These are phyloP conservation scores for Brachionichthys hirsutus DNA, from an alignment of 2,113 vertebrate species.

Conservation along the genomic window DNA sequence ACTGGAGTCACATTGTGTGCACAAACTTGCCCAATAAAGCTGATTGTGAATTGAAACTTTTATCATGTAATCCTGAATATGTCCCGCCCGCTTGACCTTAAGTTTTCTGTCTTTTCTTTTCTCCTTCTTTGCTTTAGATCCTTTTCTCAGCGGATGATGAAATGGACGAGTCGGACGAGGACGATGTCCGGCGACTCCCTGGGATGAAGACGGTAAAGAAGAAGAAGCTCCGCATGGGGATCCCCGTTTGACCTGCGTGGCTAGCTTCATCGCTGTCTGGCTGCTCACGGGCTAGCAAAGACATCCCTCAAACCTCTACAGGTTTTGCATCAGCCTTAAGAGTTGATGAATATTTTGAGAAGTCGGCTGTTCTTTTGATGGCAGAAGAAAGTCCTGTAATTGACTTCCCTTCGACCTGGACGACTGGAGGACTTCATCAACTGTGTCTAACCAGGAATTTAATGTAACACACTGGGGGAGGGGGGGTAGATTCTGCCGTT, in stretches of 20 bases:
- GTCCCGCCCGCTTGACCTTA: too few relatives aligned
- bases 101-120: neutral
- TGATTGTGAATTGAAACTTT: too few relatives aligned
- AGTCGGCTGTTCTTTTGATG: conserved; percentile 3
- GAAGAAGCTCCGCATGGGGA: conserved; percentile 92
- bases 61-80: too few relatives aligned
- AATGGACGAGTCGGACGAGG: conserved; percentile 96
- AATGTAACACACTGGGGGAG: conserved; percentile 1
- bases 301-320: conserved; percentile 9
- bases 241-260: conserved; percentile 85
- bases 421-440: conserved; percentile 19
- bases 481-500: conserved; percentile 11
- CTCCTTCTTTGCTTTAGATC: conserved; percentile 77
- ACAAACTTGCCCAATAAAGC: too few relatives aligned
- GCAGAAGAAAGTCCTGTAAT: conserved; percentile 9
- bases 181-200: conserved; percentile 86
- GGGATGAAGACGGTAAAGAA: conserved; percentile 90
- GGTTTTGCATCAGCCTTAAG: conserved; percentile 5
- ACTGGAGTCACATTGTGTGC: too few relatives aligned
- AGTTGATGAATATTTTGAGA: neutral
- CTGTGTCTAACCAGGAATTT: conserved; percentile 14
- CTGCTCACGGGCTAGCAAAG: conserved; percentile 1
- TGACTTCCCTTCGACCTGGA: conserved; percentile 17
- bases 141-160: conserved; percentile 97
- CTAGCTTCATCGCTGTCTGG: conserved; percentile 9